These are phyloP conservation scores for Eristalinus aeneus DNA, from an alignment of 2,888 invertebrate species.

Conservation along the genomic window DNA sequence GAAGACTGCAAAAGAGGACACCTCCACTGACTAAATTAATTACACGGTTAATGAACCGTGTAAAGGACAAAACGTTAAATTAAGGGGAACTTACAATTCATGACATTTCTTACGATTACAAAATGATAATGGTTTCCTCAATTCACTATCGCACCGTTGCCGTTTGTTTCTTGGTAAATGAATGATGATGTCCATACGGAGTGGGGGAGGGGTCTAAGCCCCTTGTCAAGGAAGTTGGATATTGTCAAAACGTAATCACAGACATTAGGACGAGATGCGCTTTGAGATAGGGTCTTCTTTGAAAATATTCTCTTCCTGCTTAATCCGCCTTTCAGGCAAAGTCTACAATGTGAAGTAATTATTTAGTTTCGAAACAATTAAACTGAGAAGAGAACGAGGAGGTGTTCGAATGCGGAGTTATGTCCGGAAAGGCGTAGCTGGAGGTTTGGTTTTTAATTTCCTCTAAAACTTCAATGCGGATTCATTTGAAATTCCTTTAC, in stretches of 20 bases:
- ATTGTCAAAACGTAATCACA: neutral
- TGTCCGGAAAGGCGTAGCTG: no score
- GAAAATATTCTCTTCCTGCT: neutral
- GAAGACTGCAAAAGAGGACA: neutral
- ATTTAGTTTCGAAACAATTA: neutral
- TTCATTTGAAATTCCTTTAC: no score
- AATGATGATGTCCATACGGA: slow-evolving; percentile 1
- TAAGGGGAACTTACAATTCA: slow-evolving; percentile 16
- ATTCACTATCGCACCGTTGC: slow-evolving; percentile 23
- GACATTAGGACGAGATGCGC: neutral
- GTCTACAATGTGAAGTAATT: neutral
- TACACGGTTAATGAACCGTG: neutral
- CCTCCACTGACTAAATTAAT: neutral
- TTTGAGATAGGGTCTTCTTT: neutral
- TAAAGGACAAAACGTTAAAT: slow-evolving; percentile 20
- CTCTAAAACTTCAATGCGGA: no score
- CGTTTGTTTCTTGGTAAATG: slow-evolving; percentile 20
- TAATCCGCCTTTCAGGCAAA: neutral
- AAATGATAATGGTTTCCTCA: slow-evolving; percentile 38
- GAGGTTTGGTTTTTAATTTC: no score
- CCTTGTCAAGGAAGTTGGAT: neutral
- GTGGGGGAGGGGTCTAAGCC: neutral
- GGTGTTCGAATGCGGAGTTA: neutral
- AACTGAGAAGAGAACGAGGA: neutral
- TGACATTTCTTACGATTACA: slow-evolving; percentile 10